Evolutionary conservation across 2,797 vertebrate species (phyloP), one percentile per base, ranked within the genome.

Genomic region (Pseudocheirus occidentalis): DNA sequence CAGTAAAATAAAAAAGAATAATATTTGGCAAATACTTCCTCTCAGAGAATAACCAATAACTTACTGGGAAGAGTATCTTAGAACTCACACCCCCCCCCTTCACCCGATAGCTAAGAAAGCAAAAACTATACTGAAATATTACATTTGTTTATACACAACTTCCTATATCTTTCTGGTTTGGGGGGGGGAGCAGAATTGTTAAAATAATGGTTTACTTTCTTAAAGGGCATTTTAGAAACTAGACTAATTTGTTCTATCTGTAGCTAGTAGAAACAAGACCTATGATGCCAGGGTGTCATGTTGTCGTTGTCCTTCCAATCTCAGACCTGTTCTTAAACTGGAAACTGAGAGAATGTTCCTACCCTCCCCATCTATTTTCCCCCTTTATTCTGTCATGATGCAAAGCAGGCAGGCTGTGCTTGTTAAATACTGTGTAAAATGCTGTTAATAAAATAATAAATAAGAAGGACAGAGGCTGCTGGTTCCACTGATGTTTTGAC

Each of bases 381-480:
- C 94, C 95, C 91, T 27, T 89, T 73, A 96, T 40, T 27, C n/a
- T 73, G 96, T 91, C 27, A 0, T 1, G 24, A 92, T 55, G 89
- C 92, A 96, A 95, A 93, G 95, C 95, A 40, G 91, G 94, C 96
- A 96, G 95, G 95, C 96, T 92, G 66, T 94, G 90, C 97, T 96
- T 95, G 96, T 97, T 97, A 97, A 97, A 97, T 91, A 96, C 96
- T 91, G 73, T 97, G 97, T 98, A 97, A 97, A 97, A 98, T 95
- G 96, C 95, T 96, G 96, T 97, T 98, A 96, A 97, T 98, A 97
- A 98, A 97, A 97, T 97, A 96, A 97, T 96, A 98, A 96, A 96
- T 96, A 97, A 96, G 97, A 97, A 98, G 96, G 96, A 96, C 54
- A 66, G 96, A 97, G 97, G 95, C 95, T 97, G 97, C 95, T 93